A percentile compares a stretch with the other conserved stretches of the same genome.
Conservation (phyloP, 2,797 vertebrate species). For the Kryptopterus vitreolus region DNA sequence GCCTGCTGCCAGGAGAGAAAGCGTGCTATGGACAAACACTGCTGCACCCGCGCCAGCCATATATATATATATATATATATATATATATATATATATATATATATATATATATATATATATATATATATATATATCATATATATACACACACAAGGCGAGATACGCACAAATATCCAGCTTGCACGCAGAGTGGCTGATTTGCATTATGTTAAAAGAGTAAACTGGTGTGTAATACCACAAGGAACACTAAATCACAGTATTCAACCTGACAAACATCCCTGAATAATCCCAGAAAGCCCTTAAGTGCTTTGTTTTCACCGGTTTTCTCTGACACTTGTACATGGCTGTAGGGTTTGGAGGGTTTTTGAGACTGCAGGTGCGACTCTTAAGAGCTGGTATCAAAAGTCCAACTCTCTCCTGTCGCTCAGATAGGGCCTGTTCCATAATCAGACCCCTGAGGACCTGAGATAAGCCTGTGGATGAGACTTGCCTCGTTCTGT, state of each 20-base stretch:
- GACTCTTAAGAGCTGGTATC: constrained; percentile 35
- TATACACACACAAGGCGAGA: background rate
- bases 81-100: too few relatives aligned
- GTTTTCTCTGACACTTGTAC: constrained; percentile 34
- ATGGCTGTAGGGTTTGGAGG: constrained; percentile 38
- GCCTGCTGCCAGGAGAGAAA: constrained; percentile 27
- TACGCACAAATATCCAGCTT: constrained; percentile 6
- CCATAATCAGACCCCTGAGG: constrained; percentile 15
- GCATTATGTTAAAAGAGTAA: background rate
- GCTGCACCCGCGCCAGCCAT: background rate
- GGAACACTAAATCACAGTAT: constrained; percentile 4
- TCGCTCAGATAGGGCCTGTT: background rate
- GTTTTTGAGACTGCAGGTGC: constrained; percentile 41
- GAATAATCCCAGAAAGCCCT: constrained; percentile 24
- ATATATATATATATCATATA: too few relatives aligned
- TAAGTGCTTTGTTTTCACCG: constrained; percentile 51
- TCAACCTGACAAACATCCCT: constrained; percentile 12
- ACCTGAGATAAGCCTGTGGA: background rate
- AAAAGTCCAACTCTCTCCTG: constrained; percentile 17
- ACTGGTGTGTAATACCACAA: background rate
- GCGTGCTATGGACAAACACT: background rate
- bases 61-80: too few relatives aligned
- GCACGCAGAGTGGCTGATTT: constrained; percentile 4
- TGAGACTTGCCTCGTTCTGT: background rate
- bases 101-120: too few relatives aligned